Conservation (phyloP, 2,797 vertebrate genomes). For the Triplophysa bombifrons region DNA sequence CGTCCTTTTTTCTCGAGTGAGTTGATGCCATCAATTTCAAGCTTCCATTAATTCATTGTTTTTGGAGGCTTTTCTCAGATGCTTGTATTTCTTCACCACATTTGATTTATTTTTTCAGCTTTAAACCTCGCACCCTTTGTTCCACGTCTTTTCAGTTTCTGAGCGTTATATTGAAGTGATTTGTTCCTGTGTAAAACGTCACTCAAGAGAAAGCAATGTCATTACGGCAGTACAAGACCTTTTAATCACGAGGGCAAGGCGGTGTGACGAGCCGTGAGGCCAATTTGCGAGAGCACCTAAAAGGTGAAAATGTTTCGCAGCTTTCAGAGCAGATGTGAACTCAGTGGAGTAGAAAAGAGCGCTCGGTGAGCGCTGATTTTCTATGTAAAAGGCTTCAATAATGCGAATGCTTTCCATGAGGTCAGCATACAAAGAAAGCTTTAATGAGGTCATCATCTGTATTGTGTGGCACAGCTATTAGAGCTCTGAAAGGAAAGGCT, state of each 20-base stretch:
- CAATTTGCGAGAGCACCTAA: constrained; percentile 40
- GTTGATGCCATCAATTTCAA: not conserved
- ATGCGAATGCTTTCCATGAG: constrained; percentile 36
- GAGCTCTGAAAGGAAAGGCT: constrained; percentile 7
- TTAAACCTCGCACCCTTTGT: not conserved
- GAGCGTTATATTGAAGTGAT: constrained; percentile 38
- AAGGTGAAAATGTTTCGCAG: constrained; percentile 39
- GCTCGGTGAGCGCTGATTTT: constrained; percentile 30
- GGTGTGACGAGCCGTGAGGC: constrained; percentile 35
- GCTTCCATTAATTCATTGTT: not conserved
- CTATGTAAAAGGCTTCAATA: constrained; percentile 34
- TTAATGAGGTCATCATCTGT: not conserved
- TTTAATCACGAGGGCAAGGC: constrained; percentile 30
- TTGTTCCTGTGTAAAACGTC: constrained; percentile 38
- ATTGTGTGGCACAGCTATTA: not conserved
- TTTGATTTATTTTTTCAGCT: constrained; percentile 4
- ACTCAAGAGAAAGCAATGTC: constrained; percentile 41
- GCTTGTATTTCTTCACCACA: not conserved
- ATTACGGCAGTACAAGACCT: constrained; percentile 47
- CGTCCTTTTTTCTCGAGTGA: not conserved
- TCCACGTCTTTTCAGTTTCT: constrained; percentile 4
- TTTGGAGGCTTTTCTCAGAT: constrained; percentile 5
- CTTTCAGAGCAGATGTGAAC: constrained; percentile 42
- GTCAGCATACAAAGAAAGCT: constrained; percentile 18
- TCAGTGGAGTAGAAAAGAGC: constrained; percentile 36